Conservation (phyloP, 2,797 vertebrate species). For the Sebastiscus albofasciatus region DNA sequence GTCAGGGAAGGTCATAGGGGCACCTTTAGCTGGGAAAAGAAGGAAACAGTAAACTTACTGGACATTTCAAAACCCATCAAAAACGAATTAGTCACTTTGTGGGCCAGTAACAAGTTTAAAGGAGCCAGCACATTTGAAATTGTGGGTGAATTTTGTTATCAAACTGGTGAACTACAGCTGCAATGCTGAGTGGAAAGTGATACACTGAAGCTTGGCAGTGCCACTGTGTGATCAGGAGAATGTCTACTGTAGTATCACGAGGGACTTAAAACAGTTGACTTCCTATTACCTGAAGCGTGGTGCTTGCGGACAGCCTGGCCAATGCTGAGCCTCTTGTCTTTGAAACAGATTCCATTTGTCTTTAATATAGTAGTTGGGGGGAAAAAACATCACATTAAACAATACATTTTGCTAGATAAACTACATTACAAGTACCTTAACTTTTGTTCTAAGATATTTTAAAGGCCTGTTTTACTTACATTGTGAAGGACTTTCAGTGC, state of each 20-base stretch:
- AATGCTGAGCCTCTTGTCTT: slow-evolving; percentile 87
- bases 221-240: neutral
- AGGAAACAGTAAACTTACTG: neutral
- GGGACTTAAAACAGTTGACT: neutral
- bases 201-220: neutral
- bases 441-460: neutral
- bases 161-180: neutral
- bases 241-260: neutral
- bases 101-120: neutral
- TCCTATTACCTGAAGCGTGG: slow-evolving; percentile 73
- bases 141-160: too few species aligned
- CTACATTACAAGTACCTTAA: neutral
- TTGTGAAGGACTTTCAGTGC: slow-evolving; percentile 87
- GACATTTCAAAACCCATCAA: neutral
- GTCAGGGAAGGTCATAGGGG: slow-evolving; percentile 38
- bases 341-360: slow-evolving; percentile 84
- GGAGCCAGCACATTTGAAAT: neutral
- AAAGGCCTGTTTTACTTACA: slow-evolving; percentile 46
- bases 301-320: slow-evolving; percentile 88
- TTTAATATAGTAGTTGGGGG: slow-evolving; percentile 32
- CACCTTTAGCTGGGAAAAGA: neutral
- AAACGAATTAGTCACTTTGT: neutral
- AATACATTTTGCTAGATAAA: neutral
- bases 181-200: neutral
- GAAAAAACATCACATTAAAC: neutral